Conservation (phyloP, 2,797 vertebrate genomes). For the Nasua narica region DNA sequence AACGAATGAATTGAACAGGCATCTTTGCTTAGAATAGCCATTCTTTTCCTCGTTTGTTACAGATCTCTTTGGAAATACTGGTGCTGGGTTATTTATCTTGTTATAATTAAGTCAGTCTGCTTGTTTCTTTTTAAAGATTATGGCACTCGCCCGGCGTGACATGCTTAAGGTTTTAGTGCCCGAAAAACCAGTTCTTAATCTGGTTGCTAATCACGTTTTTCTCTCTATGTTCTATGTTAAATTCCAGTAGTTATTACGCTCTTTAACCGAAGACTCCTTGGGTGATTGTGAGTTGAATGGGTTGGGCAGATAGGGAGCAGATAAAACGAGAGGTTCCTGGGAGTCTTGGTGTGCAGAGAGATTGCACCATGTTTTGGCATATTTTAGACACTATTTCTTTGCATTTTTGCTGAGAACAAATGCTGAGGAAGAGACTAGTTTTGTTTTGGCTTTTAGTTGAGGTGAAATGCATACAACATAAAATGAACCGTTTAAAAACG, state of each 20-base stretch:
- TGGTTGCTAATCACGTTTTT: background rate
- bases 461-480: background rate
- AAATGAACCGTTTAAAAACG: background rate
- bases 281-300: background rate
- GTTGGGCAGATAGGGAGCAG: background rate
- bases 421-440: background rate
- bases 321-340: background rate
- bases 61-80: background rate
- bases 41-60: background rate
- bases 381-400: background rate
- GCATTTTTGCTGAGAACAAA: background rate
- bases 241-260: background rate
- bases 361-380: background rate
- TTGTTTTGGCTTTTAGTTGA: background rate
- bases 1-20: no score
- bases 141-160: background rate
- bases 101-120: background rate
- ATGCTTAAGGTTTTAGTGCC: background rate
- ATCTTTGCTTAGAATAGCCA: background rate
- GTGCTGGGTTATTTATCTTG: background rate
- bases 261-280: background rate
- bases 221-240: background rate
- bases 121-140: background rate
- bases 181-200: conserved; percentile 29
- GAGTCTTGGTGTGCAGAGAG: background rate